Conservation (phyloP, 2,113 vertebrate species). For the Jaculus jaculus region DNA sequence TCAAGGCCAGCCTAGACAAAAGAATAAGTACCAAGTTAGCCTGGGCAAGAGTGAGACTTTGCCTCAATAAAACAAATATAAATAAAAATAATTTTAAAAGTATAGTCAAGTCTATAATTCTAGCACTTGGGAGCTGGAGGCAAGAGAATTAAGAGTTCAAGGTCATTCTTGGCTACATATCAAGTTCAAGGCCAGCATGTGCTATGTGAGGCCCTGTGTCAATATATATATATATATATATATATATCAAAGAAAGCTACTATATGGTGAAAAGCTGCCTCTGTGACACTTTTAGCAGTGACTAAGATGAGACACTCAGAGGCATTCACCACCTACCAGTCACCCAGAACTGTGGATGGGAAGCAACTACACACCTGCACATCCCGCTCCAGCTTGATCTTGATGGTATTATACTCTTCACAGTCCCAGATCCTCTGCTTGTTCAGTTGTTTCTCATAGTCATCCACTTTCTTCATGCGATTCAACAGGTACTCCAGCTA, state of each 20-base stretch:
- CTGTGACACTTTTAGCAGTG: rapidly evolving
- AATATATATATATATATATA: too few species aligned
- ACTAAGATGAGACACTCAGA: not conserved
- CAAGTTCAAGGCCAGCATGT: not conserved
- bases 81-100: too few species aligned
- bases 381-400: conserved; percentile 84
- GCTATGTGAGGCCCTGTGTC: not conserved
- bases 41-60: not conserved
- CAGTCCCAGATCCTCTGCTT: conserved; percentile 81
- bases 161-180: not conserved
- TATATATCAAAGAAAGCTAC: not conserved
- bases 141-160: not conserved
- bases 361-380: conserved; percentile 83
- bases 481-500: conserved; percentile 85
- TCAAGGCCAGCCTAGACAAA: not conserved
- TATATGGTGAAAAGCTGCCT: rapidly evolving
- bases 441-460: conserved; percentile 84
- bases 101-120: too few species aligned
- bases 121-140: too few species aligned
- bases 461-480: conserved; percentile 84
- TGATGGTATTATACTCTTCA: conserved; percentile 82
- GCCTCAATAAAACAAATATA: too few species aligned
- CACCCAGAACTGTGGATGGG: rapidly evolving
- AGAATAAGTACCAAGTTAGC: not conserved
- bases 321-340: rapidly evolving